Base-by-base conservation (phyloP, 2,797 vertebrate species). In the Macrochelys suwanniensis region DNA sequence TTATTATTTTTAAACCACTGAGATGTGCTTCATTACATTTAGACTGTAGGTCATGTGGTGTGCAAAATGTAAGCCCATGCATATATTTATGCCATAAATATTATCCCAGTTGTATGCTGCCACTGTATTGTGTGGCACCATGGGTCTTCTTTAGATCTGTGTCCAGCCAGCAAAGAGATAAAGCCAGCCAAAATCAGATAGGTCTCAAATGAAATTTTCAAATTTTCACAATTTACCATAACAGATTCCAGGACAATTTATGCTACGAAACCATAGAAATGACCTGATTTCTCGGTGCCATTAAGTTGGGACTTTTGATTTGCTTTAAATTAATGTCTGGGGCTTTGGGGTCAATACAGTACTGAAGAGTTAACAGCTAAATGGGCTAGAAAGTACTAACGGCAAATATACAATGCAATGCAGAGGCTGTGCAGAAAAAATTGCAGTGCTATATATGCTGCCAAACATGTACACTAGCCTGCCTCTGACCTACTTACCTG, bases 401-500 rank as follows among this genome's bases (percentile, higher is more conserved):
- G 78, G 88, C 90, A 89, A 87, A 37, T 91, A 37, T 84, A 82
- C 49, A 93, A 90, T 0, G 0, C 79, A 85, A 19, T 0, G 15
- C 2, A 47, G 42, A 89, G 82, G 17, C 23, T 84, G 82, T 21
- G 59, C 31, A 19, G n/a, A 25, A 26, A 19, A 15, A 91, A 42
- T 86, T 1, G 86, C 97, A 96, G 93, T 83, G 56, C 90, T 90
- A 76, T 95, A 95, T 95, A 96, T 95, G 97, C 96, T 88, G 92
- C 77, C 50, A 26, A 96, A 97, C 97, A 97, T 92, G 94, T 97
- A 97, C 91, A 45, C 95, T 95, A 92, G 95, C 86, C 96, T 85
- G 87, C 76, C 92, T 84, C 84, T 97, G 97, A 97, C 97, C 97
- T 95, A 97, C 94, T 96, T 97, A 97, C 96, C 96, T 97, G 91